Conservation (phyloP, 2,888 invertebrate genomes). For the Anaspis maculata region DNA sequence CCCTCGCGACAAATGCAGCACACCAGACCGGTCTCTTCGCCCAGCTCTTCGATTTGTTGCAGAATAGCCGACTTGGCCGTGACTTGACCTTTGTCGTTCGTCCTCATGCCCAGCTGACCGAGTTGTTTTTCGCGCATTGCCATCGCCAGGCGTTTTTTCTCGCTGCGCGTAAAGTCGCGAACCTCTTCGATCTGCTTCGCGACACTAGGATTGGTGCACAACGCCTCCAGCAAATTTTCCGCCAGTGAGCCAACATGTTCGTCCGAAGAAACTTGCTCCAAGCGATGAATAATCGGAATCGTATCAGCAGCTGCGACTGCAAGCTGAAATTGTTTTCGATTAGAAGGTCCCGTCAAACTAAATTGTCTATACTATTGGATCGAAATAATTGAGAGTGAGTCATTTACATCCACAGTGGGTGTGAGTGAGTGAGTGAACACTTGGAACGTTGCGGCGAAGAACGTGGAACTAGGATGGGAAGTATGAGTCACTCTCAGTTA, state of each 20-base stretch:
- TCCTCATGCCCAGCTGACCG: conserved; percentile 88
- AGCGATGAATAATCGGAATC: conserved; percentile 89
- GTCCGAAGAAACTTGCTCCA: conserved; percentile 96
- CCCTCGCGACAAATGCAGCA: conserved; percentile 98
- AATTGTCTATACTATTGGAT: too few species aligned
- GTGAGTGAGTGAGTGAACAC: too few species aligned
- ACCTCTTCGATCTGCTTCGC: conserved; percentile 86
- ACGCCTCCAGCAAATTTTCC: conserved; percentile 86
- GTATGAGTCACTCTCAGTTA: too few species aligned
- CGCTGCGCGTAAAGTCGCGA: conserved; percentile 86
- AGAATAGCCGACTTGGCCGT: conserved; percentile 85
- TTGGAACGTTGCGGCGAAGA: too few species aligned
- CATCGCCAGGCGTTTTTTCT: conserved; percentile 97
- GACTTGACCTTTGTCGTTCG: conserved; percentile 93
- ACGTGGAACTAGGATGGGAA: too few species aligned
- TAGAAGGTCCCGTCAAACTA: too few species aligned
- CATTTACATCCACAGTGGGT: too few species aligned
- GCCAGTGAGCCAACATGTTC: conserved; percentile 95
- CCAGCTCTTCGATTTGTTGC: conserved; percentile 89
- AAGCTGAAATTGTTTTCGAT: too few species aligned
- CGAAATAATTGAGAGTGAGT: too few species aligned
- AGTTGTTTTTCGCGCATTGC: conserved; percentile 94
- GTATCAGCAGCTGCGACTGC: conserved; percentile 82
- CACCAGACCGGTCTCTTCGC: conserved; percentile 90
- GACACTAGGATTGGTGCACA: conserved; percentile 69